A percentile compares a stretch with the other conserved stretches of the same genome.
phyloP scores from a whole-genome alignment of 2,888 invertebrate species.

The Epistrophella euchroma region DNA sequence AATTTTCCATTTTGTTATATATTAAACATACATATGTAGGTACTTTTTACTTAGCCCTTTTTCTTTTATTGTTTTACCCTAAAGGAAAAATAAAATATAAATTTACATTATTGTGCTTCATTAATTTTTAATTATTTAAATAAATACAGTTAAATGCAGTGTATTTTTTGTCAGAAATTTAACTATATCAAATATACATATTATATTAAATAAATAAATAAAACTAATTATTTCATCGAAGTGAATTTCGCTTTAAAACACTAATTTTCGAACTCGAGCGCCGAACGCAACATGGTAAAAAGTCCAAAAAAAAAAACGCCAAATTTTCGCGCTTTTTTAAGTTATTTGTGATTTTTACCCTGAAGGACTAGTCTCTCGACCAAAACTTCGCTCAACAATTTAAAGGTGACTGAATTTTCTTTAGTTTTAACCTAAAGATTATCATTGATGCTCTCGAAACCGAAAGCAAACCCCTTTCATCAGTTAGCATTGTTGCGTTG shows the following conservation, averaged over 20 bases:
- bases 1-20: slow-evolving; percentile 42
- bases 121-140: slow-evolving; percentile 59
- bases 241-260: no score
- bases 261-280: no score
- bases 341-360: no score
- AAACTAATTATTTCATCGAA: neutral
- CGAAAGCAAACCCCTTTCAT: neutral
- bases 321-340: no score
- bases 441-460: no score
- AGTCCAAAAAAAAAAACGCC: no score
- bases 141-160: slow-evolving; percentile 45
- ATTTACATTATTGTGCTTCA: slow-evolving; percentile 34
- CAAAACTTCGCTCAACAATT: no score
- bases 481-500: slow-evolving; percentile 7
- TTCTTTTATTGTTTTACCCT: slow-evolving; percentile 24
- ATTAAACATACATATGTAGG: neutral
- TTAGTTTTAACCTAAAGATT: no score
- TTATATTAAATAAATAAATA: slow-evolving; percentile 53
- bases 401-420: no score
- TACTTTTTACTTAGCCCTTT: slow-evolving; percentile 27
- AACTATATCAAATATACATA: slow-evolving; percentile 20
- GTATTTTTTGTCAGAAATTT: slow-evolving; percentile 34
- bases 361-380: no score
- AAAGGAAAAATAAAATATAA: slow-evolving; percentile 9
- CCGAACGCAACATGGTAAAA: no score